A percentile compares a stretch with the other conserved stretches of the same genome.
Evolutionary conservation across 2,888 invertebrate species (phyloP).

Genomic region (Netelia virgata): DNA sequence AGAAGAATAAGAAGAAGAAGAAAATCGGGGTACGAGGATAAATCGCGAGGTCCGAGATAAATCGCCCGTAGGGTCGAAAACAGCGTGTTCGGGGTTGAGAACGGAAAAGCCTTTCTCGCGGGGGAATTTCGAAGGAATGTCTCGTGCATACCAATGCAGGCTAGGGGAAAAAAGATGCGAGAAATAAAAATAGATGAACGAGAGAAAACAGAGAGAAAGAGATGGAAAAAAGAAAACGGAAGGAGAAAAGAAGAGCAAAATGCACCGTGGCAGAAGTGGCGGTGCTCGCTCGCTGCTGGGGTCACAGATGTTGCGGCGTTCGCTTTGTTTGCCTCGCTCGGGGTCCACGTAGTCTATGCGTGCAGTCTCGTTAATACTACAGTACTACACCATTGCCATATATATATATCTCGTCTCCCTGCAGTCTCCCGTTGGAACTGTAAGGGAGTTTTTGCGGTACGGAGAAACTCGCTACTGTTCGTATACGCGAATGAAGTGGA

Average conservation of each 20-base stretch:
- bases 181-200: constrained; percentile 6
- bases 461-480: background rate
- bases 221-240: background rate
- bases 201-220: constrained; percentile 14
- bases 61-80: constrained; percentile 29
- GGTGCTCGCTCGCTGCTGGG: constrained; percentile 30
- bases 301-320: constrained; percentile 65
- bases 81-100: constrained; percentile 14
- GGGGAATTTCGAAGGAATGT: background rate
- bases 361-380: constrained; percentile 44
- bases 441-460: constrained; percentile 24
- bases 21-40: constrained; percentile 50
- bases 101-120: constrained; percentile 22
- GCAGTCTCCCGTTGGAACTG: background rate
- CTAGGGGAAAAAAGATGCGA: background rate
- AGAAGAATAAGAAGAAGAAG: too few relatives aligned
- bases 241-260: constrained; percentile 26
- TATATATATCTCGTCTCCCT: constrained; percentile 18
- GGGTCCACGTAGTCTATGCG: constrained; percentile 3
- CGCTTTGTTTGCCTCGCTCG: constrained; percentile 63
- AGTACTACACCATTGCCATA: constrained; percentile 25
- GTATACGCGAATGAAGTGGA: constrained; percentile 3
- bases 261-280: constrained; percentile 54
- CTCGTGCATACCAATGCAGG: constrained; percentile 53
- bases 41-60: background rate